Base-by-base conservation (phyloP, 1,140 invertebrate genomes). In the Sogatella furcifera region DNA sequence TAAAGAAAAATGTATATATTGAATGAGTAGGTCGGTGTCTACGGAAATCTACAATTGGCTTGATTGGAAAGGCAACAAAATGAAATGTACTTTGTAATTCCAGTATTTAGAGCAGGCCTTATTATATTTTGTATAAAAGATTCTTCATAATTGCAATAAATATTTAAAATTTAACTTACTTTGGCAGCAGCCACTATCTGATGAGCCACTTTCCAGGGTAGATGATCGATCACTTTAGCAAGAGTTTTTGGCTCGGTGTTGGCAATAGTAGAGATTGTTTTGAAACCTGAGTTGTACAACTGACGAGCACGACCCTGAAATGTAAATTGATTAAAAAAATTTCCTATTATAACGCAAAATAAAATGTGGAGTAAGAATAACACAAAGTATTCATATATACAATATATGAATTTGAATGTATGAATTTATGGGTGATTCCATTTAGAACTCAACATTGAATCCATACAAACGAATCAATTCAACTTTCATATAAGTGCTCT, bases 151-250 rank as follows among this genome's bases (percentile, higher is more conserved):
- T n/a, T n/a, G n/a, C n/a, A n/a, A n/a, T n/a, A n/a, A n/a, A n/a
- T n/a, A n/a, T n/a, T n/a, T n/a, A n/a, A n/a, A n/a, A n/a, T n/a
- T n/a, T 4, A 13, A 38, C 60, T 65, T 75, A 91, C 89, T 81
- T 92, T 88, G 1, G 92, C 89, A 53, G 90, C 84, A 52, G 86
- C 83, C 59, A 94, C 82, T 49, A 96, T 85, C 75, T 91, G 88
- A 57, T 71, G 77, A 9, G 89, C 89, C 13, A 82, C 75, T 69
- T 80, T 83, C 15, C 75, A 72, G 0, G 84, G 80, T 68, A 95
- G 78, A 70, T 89, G 85, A 56, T 86, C 77, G 9, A 95, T 78
- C 61, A 74, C 72, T 46, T 80, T 72, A 0, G 83, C 74, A 46
- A 95, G 74, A 14, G 81, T 74, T 8, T 79, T 74, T 0, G 83